Base-by-base conservation (phyloP, 2,113 vertebrate genomes). In the Pomatorhinus ruficollis region DNA sequence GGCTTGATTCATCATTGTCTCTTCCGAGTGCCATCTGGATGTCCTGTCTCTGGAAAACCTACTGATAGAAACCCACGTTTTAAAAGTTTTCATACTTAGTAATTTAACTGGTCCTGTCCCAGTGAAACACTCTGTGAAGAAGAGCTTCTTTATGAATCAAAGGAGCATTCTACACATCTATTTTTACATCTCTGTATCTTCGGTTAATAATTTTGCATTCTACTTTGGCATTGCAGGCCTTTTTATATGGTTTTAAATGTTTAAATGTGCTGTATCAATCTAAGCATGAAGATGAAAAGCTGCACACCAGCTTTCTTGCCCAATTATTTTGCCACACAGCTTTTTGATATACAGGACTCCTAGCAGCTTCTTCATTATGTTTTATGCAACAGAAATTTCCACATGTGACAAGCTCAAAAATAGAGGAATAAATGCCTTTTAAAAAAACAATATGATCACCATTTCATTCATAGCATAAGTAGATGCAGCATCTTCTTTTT, bases 21-120 rank as follows among this genome's bases (percentile, higher is more conserved):
- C 93, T 93, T 91, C 90, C 2, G 1, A 85, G 37, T 92, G n/a
- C 95, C 94, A 96, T 96, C 93, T 96, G 96, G 86, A 84, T 79
- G 28, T 66, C 69, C 88, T 87, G 80, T 40, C 13, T 84, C 54
- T 93, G 54, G 66, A 88, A 95, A 95, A 68, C 50, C 45, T 83
- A 40, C 39, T 11, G 20, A 83, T 68, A 92, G 37, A 91, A 89
- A 94, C 22, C 7, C 11, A 11, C 27, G 4, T 70, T 91, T 65
- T 82, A 59, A 82, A 90, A 92, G 71, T 94, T 90, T 54, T 75
- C 37, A 80, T 33, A 77, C 49, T 90, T 63, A 21, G 21, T 82
- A 6, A 64, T 90, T 53, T 76, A 60, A 64, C 21, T 7, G 2
- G 12, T 86, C 25, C 15, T 47, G 18, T 59, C 40, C 66, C 56